A percentile compares a stretch with the other conserved stretches of the same genome.
phyloP scores from a whole-genome alignment of 2,888 invertebrate species.

The Anaspis maculata region DNA sequence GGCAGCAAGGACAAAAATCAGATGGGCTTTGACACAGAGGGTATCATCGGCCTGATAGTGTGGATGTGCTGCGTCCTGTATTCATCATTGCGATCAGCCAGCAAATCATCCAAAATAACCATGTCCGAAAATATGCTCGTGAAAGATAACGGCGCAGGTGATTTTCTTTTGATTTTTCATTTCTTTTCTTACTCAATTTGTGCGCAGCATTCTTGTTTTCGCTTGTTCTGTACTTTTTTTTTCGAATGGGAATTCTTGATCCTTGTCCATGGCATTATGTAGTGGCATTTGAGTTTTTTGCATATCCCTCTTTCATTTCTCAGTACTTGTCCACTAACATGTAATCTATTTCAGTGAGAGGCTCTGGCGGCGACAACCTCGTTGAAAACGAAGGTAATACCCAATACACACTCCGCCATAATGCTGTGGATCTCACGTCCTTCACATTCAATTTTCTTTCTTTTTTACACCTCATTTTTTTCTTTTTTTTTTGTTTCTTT shows the following conservation, averaged over 20 bases:
- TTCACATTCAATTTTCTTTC: background rate
- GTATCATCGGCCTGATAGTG: slow-evolving; percentile 84
- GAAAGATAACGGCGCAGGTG: slow-evolving; percentile 64
- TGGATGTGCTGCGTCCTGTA: slow-evolving; percentile 95
- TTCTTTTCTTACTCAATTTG: slow-evolving; percentile 6
- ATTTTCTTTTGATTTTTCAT: slow-evolving; percentile 4
- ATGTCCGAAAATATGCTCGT: slow-evolving; percentile 73
- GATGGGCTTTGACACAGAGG: slow-evolving; percentile 75
- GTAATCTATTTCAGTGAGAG: slow-evolving; percentile 39
- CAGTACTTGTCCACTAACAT: slow-evolving; percentile 3
- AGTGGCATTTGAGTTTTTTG: slow-evolving; percentile 22
- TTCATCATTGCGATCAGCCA: slow-evolving; percentile 91
- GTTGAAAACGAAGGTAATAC: slow-evolving; percentile 51
- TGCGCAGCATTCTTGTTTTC: too few relatives aligned
- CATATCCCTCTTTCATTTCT: slow-evolving; percentile 5
- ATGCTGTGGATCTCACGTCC: slow-evolving; percentile 26
- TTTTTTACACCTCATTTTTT: slow-evolving; percentile 6
- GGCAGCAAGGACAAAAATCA: slow-evolving; percentile 29
- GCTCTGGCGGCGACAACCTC: slow-evolving; percentile 46
- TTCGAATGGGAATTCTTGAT: slow-evolving; percentile 5
- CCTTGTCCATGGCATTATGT: slow-evolving; percentile 29
- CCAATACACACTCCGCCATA: slow-evolving; percentile 25
- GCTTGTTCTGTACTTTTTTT: too few relatives aligned
- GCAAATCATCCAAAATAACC: slow-evolving; percentile 84
- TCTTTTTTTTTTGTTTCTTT: slow-evolving; percentile 13